Percentiles rank a stretch among this genome's conserved stretches.
These are phyloP conservation scores for Dendronephthya gigantea DNA, from an alignment of 64 coral and sea anemone species.

Conservation along the genomic window DNA sequence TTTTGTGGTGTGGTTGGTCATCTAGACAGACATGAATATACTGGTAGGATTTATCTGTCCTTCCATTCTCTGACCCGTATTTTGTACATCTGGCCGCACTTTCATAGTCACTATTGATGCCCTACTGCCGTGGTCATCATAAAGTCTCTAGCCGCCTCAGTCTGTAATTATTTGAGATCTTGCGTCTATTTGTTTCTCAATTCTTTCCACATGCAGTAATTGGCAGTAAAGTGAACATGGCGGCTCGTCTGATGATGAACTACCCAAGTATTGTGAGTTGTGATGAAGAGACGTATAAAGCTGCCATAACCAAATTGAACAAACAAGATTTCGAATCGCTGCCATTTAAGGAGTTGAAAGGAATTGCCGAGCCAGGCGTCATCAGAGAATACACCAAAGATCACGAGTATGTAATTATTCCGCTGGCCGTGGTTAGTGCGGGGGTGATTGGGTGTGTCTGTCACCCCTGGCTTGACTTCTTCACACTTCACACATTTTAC, in stretches of 20 bases:
- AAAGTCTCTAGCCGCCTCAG: no score
- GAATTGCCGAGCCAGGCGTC: constrained; percentile 74
- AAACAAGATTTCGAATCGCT: constrained; percentile 81
- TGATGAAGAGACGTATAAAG: constrained; percentile 81
- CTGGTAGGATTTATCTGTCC: constrained; percentile 68
- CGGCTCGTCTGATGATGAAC: constrained; percentile 87
- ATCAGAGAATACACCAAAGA: constrained; percentile 88
- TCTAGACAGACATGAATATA: constrained; percentile 90
- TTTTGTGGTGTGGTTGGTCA: constrained; percentile 97
- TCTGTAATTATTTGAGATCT: no score
- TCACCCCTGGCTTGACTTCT: no score
- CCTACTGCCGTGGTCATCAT: no score
- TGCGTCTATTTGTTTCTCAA: neutral
- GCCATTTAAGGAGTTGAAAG: constrained; percentile 60
- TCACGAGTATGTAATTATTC: constrained; percentile 98
- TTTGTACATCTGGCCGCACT: no score
- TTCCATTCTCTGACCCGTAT: no score
- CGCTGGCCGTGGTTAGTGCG: no score
- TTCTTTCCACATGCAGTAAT: constrained; percentile 45
- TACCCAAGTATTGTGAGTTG: constrained; percentile 78
- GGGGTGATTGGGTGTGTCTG: no score
- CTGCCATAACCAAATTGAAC: constrained; percentile 59
- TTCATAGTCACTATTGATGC: no score
- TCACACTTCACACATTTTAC: no score
- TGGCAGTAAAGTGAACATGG: constrained; percentile 91